Conservation (phyloP, 2,113 vertebrate species). For the rat (Rattus norvegicus) region DNA sequence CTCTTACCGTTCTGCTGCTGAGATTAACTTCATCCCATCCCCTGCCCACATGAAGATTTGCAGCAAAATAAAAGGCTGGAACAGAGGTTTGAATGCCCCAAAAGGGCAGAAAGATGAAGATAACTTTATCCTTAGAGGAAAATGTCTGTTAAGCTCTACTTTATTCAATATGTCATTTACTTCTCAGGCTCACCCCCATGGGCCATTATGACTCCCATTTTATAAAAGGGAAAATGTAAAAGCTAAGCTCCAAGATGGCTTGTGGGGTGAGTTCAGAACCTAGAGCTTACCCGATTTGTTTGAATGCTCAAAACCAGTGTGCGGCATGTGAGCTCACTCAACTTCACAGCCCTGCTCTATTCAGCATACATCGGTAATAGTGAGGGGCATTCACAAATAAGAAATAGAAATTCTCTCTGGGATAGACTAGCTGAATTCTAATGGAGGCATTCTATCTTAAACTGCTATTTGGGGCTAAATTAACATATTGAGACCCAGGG, state of each 20-base stretch:
- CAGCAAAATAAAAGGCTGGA: neutral
- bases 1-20: neutral
- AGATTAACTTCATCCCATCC: neutral
- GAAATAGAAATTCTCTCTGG: neutral
- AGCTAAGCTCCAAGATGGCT: neutral
- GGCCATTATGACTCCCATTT: neutral
- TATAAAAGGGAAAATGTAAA: neutral
- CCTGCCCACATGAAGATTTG: neutral
- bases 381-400: neutral
- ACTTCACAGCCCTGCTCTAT: neutral
- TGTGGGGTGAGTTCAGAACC: too few species aligned
- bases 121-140: neutral
- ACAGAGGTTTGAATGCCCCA: neutral
- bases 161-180: neutral
- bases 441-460: neutral
- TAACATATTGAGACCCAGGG: neutral
- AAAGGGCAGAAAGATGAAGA: slow-evolving; percentile 14
- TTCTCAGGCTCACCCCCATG: neutral
- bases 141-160: neutral
- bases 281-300: neutral
- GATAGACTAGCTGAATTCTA: neutral
- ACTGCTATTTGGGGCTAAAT: neutral
- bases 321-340: neutral
- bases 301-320: neutral
- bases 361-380: neutral